These are phyloP conservation scores for Eupithecia pulchellata DNA, from an alignment of 2,888 invertebrate genomes.

Conservation along the genomic window DNA sequence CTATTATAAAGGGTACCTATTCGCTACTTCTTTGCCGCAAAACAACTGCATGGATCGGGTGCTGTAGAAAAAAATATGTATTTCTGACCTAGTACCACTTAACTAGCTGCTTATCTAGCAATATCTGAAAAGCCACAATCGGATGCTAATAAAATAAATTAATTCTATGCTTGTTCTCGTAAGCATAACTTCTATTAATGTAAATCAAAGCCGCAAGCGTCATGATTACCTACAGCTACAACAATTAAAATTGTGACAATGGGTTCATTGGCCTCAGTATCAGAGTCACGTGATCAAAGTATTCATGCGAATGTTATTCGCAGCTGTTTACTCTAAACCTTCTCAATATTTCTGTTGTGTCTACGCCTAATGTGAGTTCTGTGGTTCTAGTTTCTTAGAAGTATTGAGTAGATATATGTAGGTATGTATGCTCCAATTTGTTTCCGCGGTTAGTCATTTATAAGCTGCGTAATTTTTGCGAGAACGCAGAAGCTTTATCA, in stretches of 20 bases:
- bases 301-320: constrained; percentile 55
- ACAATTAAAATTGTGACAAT: constrained; percentile 47
- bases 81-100: too few species aligned
- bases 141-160: neutral
- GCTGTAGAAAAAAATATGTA: too few species aligned
- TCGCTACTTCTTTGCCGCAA: neutral
- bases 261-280: constrained; percentile 66
- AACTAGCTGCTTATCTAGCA: neutral
- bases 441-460: constrained; percentile 9
- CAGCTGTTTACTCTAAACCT: constrained; percentile 56
- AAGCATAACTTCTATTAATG: constrained; percentile 8
- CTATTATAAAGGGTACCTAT: too few species aligned
- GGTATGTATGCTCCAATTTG: neutral
- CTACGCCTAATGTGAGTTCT: constrained; percentile 22
- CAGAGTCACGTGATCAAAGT: constrained; percentile 57
- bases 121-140: neutral
- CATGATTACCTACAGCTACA: constrained; percentile 26
- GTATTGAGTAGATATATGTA: neutral
- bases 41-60: too few species aligned
- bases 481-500: neutral
- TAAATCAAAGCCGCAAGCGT: constrained; percentile 25
- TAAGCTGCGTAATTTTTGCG: neutral
- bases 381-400: neutral
- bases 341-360: constrained; percentile 34
- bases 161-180: neutral